Conservation (phyloP, 2,888 invertebrate species). For the Leptopterna dolabrata region DNA sequence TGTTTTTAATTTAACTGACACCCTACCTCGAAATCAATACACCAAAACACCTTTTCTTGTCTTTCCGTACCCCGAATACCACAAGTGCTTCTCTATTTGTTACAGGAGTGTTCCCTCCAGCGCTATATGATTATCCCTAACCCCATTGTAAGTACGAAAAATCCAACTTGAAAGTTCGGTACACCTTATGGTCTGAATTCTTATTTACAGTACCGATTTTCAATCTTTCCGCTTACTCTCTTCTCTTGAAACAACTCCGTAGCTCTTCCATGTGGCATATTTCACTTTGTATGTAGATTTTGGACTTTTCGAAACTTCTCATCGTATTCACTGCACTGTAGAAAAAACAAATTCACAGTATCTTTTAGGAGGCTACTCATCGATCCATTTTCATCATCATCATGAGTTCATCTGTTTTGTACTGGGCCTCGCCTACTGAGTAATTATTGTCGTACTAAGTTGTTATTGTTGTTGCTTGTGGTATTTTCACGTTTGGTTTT, state of each 20-base stretch:
- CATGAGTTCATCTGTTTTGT: not conserved
- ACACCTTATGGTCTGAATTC: not conserved
- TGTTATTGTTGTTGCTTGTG: not conserved
- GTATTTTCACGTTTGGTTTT: not conserved
- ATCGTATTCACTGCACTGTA: not conserved
- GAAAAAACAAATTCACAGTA: not conserved
- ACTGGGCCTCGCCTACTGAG: not conserved
- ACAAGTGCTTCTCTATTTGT: constrained; percentile 40
- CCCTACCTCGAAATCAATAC: not conserved
- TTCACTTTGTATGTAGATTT: not conserved
- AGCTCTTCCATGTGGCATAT: not conserved
- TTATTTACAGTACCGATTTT: not conserved
- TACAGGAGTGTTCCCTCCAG: constrained; percentile 52
- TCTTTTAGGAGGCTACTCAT: not conserved
- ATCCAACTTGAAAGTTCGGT: not conserved
- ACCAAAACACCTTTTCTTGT: not conserved
- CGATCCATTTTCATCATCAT: not conserved
- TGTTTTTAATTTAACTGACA: too few relatives aligned
- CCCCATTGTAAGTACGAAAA: constrained; percentile 41
- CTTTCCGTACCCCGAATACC: not conserved
- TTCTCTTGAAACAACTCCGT: not conserved
- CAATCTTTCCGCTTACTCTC: not conserved
- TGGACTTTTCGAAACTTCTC: not conserved
- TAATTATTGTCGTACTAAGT: not conserved
- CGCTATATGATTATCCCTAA: constrained; percentile 52